A percentile compares a stretch with the other conserved stretches of the same genome.
phyloP scores from a whole-genome alignment of 2,888 invertebrate species.

The Drosophila cracens region DNA sequence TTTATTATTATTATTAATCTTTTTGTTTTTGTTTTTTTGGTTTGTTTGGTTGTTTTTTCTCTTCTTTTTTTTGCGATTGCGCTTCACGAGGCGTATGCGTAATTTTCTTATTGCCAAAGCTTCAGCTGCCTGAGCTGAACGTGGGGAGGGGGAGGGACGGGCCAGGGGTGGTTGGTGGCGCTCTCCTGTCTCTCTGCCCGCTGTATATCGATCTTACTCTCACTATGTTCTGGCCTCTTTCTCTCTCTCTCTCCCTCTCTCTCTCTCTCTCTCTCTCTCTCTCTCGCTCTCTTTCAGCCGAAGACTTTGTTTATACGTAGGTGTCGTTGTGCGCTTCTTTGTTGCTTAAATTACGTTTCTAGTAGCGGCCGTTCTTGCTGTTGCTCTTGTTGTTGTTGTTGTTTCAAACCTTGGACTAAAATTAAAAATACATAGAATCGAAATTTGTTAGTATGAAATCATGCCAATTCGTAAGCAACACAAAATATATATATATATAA shows the following conservation, averaged over 20 bases:
- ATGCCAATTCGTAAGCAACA: slow-evolving; percentile 72
- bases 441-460: slow-evolving; percentile 76
- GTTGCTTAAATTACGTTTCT: slow-evolving; percentile 65
- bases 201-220: slow-evolving; percentile 25
- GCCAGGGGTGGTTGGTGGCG: neutral
- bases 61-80: slow-evolving; percentile 40
- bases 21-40: slow-evolving; percentile 16
- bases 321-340: slow-evolving; percentile 48
- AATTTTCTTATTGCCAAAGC: slow-evolving; percentile 65
- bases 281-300: slow-evolving; percentile 16
- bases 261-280: slow-evolving; percentile 1
- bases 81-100: slow-evolving; percentile 74
- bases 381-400: slow-evolving; percentile 46
- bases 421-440: slow-evolving; percentile 77
- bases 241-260: slow-evolving; percentile 2
- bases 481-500: slow-evolving; percentile 15
- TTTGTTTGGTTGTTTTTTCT: slow-evolving; percentile 23
- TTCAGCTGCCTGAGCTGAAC: slow-evolving; percentile 29
- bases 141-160: neutral
- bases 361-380: slow-evolving; percentile 39
- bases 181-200: slow-evolving; percentile 18
- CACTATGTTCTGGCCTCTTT: slow-evolving; percentile 10
- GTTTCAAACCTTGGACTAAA: slow-evolving; percentile 84
- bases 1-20: slow-evolving; percentile 43
- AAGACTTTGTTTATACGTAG: slow-evolving; percentile 60